Percentiles rank a stretch among this genome's conserved stretches.
These are phyloP conservation scores for Callyntrura guangdongensis DNA, from an alignment of 2,888 invertebrate genomes.

Conservation along the genomic window DNA sequence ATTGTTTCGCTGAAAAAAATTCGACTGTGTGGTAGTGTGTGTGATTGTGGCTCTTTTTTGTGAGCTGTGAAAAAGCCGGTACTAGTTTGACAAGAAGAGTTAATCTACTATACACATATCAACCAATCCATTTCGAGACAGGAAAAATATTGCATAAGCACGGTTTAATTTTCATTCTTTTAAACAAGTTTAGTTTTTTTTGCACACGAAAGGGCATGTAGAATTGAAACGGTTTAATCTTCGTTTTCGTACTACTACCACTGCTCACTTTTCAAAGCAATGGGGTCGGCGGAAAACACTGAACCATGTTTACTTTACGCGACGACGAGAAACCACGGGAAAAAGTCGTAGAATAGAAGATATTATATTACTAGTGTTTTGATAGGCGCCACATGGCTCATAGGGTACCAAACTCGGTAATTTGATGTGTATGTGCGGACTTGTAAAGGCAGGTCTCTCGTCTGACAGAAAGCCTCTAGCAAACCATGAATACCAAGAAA, in stretches of 20 bases:
- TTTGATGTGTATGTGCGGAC: constrained; percentile 31
- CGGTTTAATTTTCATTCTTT: constrained; percentile 17
- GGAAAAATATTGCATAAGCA: too few relatives aligned
- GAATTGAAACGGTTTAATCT: too few relatives aligned
- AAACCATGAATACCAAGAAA: constrained; percentile 39
- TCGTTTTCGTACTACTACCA: neutral
- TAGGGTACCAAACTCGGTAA: constrained; percentile 40
- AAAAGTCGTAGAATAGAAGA: neutral
- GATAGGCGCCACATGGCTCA: constrained; percentile 38
- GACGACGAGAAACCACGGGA: neutral
- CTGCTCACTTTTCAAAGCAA: neutral
- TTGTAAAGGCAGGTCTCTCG: constrained; percentile 45
- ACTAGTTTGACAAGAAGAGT: neutral
- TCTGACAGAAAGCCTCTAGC: constrained; percentile 38
- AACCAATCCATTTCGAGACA: neutral
- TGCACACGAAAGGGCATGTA: neutral
- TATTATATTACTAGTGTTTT: constrained; percentile 2
- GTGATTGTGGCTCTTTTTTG: neutral
- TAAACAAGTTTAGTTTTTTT: constrained; percentile 43
- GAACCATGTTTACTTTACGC: neutral
- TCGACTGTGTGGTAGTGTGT: neutral
- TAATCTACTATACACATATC: neutral
- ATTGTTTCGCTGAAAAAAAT: neutral
- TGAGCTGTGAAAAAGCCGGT: neutral
- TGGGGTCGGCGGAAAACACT: neutral